Evolutionary conservation across 2,888 invertebrate species (phyloP).

Genomic region (Sinopyrophorus schimmeli): DNA sequence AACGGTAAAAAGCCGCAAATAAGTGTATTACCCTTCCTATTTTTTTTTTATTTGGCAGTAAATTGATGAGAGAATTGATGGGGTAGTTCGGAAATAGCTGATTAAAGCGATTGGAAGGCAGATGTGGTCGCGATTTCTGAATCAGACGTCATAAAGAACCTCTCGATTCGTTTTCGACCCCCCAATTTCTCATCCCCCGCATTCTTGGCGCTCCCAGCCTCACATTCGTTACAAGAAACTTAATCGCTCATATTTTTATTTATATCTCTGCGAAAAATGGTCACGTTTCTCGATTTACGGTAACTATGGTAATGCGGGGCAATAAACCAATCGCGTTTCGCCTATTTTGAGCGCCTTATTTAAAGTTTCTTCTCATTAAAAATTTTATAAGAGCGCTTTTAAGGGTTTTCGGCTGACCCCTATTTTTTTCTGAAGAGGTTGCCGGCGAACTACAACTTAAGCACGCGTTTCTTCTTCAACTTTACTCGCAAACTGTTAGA

Average conservation of each 20-base stretch:
- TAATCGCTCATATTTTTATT: no score
- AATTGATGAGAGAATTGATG: constrained; percentile 31
- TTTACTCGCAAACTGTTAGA: no score
- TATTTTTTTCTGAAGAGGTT: constrained; percentile 4
- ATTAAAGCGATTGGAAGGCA: constrained; percentile 31
- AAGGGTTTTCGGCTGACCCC: constrained; percentile 10
- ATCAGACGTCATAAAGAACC: constrained; percentile 31
- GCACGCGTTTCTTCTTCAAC: constrained; percentile 3
- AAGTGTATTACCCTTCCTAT: constrained; percentile 30
- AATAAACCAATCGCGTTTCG: no score
- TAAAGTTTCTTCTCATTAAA: constrained; percentile 28
- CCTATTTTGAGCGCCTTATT: constrained; percentile 1
- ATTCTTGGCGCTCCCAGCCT: constrained; percentile 9
- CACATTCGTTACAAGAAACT: constrained; percentile 20
- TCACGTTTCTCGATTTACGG: constrained; percentile 10
- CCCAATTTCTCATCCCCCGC: constrained; percentile 13
- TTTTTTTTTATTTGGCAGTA: constrained; percentile 30
- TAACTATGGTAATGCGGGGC: no score
- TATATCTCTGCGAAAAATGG: no score
- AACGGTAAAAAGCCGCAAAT: constrained; percentile 28
- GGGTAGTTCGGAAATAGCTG: constrained; percentile 25
- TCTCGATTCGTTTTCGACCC: constrained; percentile 26
- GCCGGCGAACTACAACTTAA: constrained; percentile 15
- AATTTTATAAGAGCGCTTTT: constrained; percentile 24
- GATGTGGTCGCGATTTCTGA: constrained; percentile 26